Percentiles rank a stretch among this genome's conserved stretches.
Evolutionary conservation across 2,797 vertebrate species (phyloP).

Genomic region (Hybognathus amarus): DNA sequence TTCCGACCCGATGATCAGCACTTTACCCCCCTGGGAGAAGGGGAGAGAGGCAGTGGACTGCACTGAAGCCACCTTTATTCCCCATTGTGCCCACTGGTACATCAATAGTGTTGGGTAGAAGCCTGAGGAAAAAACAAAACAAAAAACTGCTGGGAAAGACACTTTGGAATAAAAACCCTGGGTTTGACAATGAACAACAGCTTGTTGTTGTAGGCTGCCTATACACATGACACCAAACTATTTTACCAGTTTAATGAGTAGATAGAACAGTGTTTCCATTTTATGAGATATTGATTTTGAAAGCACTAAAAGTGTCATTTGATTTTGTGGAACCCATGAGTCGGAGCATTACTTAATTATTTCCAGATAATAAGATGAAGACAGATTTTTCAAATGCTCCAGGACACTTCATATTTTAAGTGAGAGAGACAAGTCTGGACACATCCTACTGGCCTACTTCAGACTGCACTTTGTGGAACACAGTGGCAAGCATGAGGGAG

Average conservation of each 20-base stretch:
- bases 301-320: background rate
- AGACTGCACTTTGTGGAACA: slow-evolving; percentile 33
- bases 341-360: background rate
- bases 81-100: slow-evolving; percentile 69
- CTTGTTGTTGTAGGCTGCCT: slow-evolving; percentile 21
- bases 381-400: slow-evolving; percentile 19
- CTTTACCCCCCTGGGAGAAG: slow-evolving; percentile 67
- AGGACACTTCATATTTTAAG: background rate
- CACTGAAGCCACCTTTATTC: slow-evolving; percentile 69
- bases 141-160: slow-evolving; percentile 74
- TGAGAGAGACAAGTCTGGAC: slow-evolving; percentile 40
- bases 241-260: background rate
- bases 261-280: background rate
- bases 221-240: background rate
- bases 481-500: slow-evolving; percentile 13
- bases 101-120: slow-evolving; percentile 68
- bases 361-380: slow-evolving; percentile 3
- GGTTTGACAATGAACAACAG: slow-evolving; percentile 41
- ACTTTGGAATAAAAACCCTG: slow-evolving; percentile 64
- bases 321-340: background rate
- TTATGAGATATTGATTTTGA: background rate
- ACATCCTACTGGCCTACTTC: slow-evolving; percentile 35
- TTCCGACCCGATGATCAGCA: slow-evolving; percentile 77
- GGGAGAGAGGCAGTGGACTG: slow-evolving; percentile 62
- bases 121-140: slow-evolving; percentile 54